Evolutionary conservation across 92 coral and sea anemone species (phyloP), one percentile per base, ranked within the genome.

Genomic region (Epizoanthus illoricatus): DNA sequence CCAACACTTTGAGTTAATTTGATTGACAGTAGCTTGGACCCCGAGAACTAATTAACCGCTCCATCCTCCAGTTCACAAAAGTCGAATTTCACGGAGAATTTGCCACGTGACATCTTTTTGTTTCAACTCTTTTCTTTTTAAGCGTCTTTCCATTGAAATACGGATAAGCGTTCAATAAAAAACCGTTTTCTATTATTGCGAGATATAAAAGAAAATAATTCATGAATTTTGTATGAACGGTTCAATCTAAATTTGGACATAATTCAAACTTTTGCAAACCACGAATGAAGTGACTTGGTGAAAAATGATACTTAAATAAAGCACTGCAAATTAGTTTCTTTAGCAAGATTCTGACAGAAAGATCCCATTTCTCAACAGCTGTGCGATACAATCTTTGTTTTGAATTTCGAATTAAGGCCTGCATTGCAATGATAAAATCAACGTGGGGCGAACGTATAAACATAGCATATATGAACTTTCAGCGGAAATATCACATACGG

Each of bases 321-420:
- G 36, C 2, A n/a, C 13, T 7, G 19, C 60, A 62, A 76, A 42
- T 64, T 20, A 0, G 33, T 62, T 23, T 69, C 16, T 52, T 78
- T 78, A 78, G 82, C 7, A 40, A 24, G 17, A 19, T 61, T 76
- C 13, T 16, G 81, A 63, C 71, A 64, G 71, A 43, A 62, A 63
- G 61, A 64, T 42, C 71, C 69, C 21, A 64, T 78, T 78, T 62
- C 71, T 62, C 5, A 64, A 78, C 49, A 67, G 67, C 65, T n/a
- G 54, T 33, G 5, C 49, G 82, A 78, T 78, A 78, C 45, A 64
- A 78, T 78, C 82, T 76, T 40, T 43, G 72, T 43, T 78, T 78
- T 75, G 21, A 78, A 17, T 21, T 43, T 5, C 3, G 82, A 43
- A 36, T 76, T 62, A 17, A 7, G 24, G 5, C 3, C 49, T 55